These are phyloP conservation scores for Caenorhabditis parvicauda DNA, from an alignment of 2,888 invertebrate species.

Conservation along the genomic window DNA sequence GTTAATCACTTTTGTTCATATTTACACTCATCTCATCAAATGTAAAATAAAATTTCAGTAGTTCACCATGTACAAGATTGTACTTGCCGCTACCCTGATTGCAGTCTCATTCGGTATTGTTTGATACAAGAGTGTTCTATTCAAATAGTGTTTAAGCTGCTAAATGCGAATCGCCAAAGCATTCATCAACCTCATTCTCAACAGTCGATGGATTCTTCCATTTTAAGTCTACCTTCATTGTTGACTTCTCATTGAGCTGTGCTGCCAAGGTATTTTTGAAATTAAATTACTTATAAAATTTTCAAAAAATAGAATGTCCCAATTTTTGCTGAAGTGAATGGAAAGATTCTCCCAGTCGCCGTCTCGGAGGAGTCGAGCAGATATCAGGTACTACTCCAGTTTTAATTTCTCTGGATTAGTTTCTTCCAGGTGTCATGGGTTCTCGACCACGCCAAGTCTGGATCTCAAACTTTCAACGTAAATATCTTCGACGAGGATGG, in stretches of 20 bases:
- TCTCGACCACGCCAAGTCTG: conserved; percentile 80
- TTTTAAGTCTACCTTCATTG: conserved; percentile 80
- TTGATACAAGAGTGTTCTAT: neutral
- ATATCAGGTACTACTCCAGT: conserved; percentile 69
- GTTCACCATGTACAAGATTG: conserved; percentile 5
- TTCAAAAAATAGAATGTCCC: conserved; percentile 68
- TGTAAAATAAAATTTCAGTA: too few relatives aligned
- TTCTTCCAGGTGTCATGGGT: conserved; percentile 78
- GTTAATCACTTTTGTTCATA: too few relatives aligned
- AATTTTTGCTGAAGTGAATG: conserved; percentile 84
- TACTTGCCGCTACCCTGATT: conserved; percentile 8
- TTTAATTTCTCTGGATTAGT: neutral
- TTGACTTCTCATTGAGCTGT: conserved; percentile 75
- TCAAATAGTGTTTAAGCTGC: conserved; percentile 24
- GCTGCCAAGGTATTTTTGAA: conserved; percentile 64
- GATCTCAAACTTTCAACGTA: conserved; percentile 78
- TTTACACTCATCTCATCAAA: too few relatives aligned
- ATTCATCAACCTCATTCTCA: conserved; percentile 78
- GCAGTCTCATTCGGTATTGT: conserved; percentile 13
- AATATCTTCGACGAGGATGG: conserved; percentile 88
- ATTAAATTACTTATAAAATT: neutral
- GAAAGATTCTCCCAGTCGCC: conserved; percentile 81
- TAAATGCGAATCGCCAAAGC: conserved; percentile 65
- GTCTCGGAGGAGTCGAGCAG: conserved; percentile 74
- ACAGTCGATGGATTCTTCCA: conserved; percentile 89